A percentile compares a stretch with the other conserved stretches of the same genome.
Evolutionary conservation across 2,888 invertebrate genomes (phyloP).

Genomic region (Reticulitermes lucifugus): DNA sequence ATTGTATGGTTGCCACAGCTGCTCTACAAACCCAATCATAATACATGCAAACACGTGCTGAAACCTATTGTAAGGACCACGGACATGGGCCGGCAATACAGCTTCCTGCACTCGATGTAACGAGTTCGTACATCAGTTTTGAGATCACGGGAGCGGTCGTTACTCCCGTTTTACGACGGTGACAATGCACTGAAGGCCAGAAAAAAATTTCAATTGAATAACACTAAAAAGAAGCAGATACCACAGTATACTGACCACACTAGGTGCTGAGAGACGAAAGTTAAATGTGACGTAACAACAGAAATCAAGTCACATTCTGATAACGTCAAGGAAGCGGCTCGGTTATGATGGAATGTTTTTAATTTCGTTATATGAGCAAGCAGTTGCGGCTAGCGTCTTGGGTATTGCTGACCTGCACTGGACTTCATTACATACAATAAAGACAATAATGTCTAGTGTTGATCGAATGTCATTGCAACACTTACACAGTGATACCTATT

Average conservation of each 20-base stretch:
- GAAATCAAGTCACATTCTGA: no score
- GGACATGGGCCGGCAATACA: background rate
- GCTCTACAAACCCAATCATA: background rate
- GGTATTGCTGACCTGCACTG: no score
- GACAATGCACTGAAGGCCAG: background rate
- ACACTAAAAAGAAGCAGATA: no score
- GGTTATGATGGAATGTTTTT: no score
- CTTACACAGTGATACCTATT: background rate
- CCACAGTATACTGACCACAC: no score
- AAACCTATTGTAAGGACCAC: background rate
- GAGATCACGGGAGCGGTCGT: background rate
- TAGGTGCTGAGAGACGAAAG: no score
- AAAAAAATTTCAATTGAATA: no score
- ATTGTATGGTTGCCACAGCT: slow-evolving; percentile 8
- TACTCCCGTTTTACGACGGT: background rate
- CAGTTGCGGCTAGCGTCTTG: no score
- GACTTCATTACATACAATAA: background rate
- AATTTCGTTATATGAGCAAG: no score
- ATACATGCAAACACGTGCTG: slow-evolving; percentile 34
- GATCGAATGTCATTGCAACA: background rate
- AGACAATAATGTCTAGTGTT: background rate
- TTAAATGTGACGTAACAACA: no score
- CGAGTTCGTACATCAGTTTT: background rate
- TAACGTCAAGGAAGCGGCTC: no score
- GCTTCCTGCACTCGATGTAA: background rate